Base-by-base conservation (phyloP, 2,888 invertebrate genomes). In the Nysson spinosus region DNA sequence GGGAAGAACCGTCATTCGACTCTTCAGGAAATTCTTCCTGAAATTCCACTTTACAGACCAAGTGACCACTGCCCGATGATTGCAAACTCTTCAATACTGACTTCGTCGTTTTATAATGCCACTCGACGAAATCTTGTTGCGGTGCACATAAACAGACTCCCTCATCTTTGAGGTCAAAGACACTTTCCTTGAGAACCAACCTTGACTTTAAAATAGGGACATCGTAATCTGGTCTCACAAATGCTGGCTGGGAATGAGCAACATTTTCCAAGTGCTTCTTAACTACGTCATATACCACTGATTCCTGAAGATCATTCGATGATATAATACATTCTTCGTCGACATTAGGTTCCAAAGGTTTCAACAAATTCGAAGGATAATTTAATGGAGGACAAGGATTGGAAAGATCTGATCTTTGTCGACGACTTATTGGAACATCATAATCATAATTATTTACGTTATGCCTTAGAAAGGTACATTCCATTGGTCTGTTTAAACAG, bases 151-250 rank as follows among this genome's bases (percentile, higher is more conserved):
- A 7, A 5, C 50, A 32, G 30, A 24, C 50, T 14, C 22, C 30
- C 16, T 14, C 37, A 44, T 67, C 54, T 49, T 58, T 54, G 50
- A 6, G 4, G n/a, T 4, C 34, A 47, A 54, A 28, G 52, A 39
- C 34, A 49, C 66, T 67, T 52, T 58, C 66, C 28, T 66, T 22
- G 34, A 14, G 24, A 28, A 35, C 28, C 34, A 30, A 44, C 66
- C 66, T 67, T 58, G 66, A 67, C 57, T 58, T 65, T 49, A 40
- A 32, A 39, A 42, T 35, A 50, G 28, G 35, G 56, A 44, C 64
- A 35, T 64, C 50, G 46, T 34, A 22, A n/a, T 30, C 6, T 16
- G 37, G 17, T 22, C 19, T 24, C n/a, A 14, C 2, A 37, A 26
- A n/a, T 5, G 28, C 32, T 51, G 61, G 44, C 40, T 26, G 51